Conservation (phyloP, 2,113 vertebrate species). For the Notiomystis cincta region DNA sequence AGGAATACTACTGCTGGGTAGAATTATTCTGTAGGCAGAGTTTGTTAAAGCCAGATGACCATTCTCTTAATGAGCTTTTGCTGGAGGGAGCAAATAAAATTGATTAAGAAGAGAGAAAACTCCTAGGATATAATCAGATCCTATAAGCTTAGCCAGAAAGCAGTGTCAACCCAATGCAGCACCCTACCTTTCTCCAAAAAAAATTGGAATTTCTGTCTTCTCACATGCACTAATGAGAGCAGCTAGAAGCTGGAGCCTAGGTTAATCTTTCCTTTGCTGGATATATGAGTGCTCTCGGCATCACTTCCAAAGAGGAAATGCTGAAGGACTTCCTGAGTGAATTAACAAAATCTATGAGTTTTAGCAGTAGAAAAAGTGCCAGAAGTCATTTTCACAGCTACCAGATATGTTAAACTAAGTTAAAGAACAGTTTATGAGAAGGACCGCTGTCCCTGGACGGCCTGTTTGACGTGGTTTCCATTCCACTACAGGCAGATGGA, state of each 20-base stretch:
- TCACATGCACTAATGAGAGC: neutral
- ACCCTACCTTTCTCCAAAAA: neutral
- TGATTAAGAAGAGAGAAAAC: neutral
- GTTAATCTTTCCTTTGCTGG: neutral
- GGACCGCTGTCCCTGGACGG: rapidly evolving
- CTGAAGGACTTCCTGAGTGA: neutral
- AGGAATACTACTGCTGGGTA: neutral
- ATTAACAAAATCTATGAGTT: neutral
- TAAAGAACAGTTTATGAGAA: neutral
- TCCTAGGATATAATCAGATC: neutral
- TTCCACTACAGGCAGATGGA: neutral
- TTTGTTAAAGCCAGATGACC: neutral
- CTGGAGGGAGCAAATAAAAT: neutral
- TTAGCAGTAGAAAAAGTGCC: neutral
- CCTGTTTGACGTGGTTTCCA: neutral
- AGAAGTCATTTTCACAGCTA: neutral
- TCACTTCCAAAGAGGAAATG: neutral
- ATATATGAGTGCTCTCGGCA: neutral
- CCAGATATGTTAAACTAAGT: neutral
- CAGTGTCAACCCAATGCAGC: neutral
- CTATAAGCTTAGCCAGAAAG: neutral
- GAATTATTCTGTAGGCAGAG: neutral
- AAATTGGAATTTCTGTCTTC: neutral
- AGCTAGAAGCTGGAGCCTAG: neutral
- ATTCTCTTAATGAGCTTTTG: neutral